phyloP scores from a whole-genome alignment of 1,140 invertebrate genomes.

The Drosophila tristis region DNA sequence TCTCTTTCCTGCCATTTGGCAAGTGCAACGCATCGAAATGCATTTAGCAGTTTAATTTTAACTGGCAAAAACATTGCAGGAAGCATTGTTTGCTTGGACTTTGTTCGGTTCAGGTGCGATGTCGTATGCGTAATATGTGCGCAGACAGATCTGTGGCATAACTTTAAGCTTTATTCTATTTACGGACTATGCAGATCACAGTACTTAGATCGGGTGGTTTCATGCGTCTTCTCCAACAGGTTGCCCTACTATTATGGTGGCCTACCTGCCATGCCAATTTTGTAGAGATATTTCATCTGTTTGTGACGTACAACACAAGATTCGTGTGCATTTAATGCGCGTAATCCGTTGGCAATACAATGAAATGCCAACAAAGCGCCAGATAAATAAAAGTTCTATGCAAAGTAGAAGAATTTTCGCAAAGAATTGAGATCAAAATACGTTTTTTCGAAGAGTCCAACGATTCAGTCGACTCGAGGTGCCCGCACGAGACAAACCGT shows the following conservation, averaged over 20 bases:
- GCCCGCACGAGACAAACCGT: constrained; percentile 56
- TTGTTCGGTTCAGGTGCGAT: constrained; percentile 24
- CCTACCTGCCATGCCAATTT: not conserved
- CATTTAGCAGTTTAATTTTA: constrained; percentile 40
- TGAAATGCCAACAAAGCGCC: constrained; percentile 32
- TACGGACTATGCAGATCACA: not conserved
- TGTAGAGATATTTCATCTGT: constrained; percentile 14
- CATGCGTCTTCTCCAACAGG: constrained; percentile 15
- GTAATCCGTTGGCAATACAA: constrained; percentile 54
- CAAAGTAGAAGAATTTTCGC: constrained; percentile 47
- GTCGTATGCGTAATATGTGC: constrained; percentile 66
- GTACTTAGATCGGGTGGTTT: too few species aligned
- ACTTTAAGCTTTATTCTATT: constrained; percentile 9
- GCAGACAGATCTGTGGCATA: constrained; percentile 1
- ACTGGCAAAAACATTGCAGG: constrained; percentile 27
- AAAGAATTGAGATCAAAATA: constrained; percentile 59
- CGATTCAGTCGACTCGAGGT: constrained; percentile 62
- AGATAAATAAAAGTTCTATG: constrained; percentile 52
- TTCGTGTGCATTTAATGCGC: constrained; percentile 51
- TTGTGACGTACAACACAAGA: constrained; percentile 57
- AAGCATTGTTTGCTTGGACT: constrained; percentile 46
- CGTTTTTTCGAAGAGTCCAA: constrained; percentile 63
- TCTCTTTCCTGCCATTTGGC: constrained; percentile 40
- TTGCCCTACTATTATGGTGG: not conserved
- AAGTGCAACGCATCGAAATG: constrained; percentile 28